Percentiles rank a stretch among this genome's conserved stretches.
Evolutionary conservation across 2,888 invertebrate species (phyloP).

Genomic region (Cerceris ruficornis): DNA sequence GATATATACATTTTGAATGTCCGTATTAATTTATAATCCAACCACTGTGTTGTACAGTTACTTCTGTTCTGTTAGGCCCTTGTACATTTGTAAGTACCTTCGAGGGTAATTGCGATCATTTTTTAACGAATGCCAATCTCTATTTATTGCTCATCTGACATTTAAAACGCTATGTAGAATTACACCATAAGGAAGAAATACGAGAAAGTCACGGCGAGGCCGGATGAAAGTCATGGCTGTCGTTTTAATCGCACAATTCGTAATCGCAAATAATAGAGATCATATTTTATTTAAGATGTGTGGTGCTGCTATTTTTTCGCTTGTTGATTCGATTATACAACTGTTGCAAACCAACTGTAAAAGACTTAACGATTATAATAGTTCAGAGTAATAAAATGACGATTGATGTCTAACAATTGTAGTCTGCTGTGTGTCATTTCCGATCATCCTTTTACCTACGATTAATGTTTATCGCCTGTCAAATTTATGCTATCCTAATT

Average conservation of each 20-base stretch:
- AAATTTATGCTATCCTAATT: not conserved
- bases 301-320: slow-evolving; percentile 27
- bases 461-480: not conserved
- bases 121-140: slow-evolving; percentile 7
- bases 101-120: slow-evolving; percentile 21
- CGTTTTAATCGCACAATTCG: slow-evolving; percentile 20
- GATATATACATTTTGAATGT: slow-evolving; percentile 29
- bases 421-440: not conserved
- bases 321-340: slow-evolving; percentile 25
- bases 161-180: not conserved
- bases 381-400: slow-evolving; percentile 17
- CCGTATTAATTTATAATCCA: slow-evolving; percentile 54
- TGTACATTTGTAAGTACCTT: slow-evolving; percentile 56
- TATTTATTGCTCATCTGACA: slow-evolving; percentile 4
- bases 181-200: slow-evolving; percentile 2
- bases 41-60: slow-evolving; percentile 41
- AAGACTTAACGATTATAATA: slow-evolving; percentile 30
- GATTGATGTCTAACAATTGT: not conserved
- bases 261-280: not conserved
- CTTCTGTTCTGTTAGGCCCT: slow-evolving; percentile 51
- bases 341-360: slow-evolving; percentile 23
- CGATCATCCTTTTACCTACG: not conserved
- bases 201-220: slow-evolving; percentile 1
- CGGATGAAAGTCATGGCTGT: slow-evolving; percentile 16
- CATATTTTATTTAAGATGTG: slow-evolving; percentile 15